Evolutionary conservation across 2,888 invertebrate genomes (phyloP), one percentile per base, ranked within the genome.

Genomic region (Pimpla rufipes): DNA sequence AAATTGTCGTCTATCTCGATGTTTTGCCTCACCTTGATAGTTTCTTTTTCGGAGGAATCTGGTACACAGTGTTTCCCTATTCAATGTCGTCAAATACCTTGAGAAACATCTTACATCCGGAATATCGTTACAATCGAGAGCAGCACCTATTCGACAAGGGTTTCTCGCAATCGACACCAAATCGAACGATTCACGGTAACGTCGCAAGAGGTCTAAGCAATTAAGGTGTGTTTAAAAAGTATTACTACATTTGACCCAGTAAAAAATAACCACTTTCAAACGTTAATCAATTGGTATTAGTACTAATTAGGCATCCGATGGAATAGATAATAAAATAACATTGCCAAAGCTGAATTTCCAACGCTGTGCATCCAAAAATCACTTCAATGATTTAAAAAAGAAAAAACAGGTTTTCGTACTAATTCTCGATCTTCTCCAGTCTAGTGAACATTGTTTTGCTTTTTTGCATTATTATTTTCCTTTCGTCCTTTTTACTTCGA

Each of bases 261-360:
- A 57, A 59, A 76, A 76, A 66, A 73, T 66, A 77, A 59, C 74
- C 75, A 75, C 68, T 80, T 80, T 73, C 74, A 52, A 82, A 73
- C 52, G 62, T 73, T 74, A 70, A 73, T 68, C 59, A 67, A 52
- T 82, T 42, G 52, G 45, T 64, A 52, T 76, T 76, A 70, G 52
- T 50, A 75, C 77, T 75, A 85, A 81, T 85, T 85, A 85, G 84
- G 85, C 85, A 47, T 70, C 45, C 78, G 40, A 79, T 77, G 62
- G 52, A 78, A 82, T 79, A 45, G 55, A 85, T 62, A 76, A 66
- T 37, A 75, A 81, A 71, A 83, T 64, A 75, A 47, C 47, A 78
- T 47, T 55, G 64, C 13, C 13, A 42, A 76, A 29, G 62, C 47
- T 35, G 7, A 40, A 40, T 55, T 71, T 71, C n/a, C 11, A 42